phyloP scores from a whole-genome alignment of 2,888 invertebrate genomes.

The Drosophila mercatorum region DNA sequence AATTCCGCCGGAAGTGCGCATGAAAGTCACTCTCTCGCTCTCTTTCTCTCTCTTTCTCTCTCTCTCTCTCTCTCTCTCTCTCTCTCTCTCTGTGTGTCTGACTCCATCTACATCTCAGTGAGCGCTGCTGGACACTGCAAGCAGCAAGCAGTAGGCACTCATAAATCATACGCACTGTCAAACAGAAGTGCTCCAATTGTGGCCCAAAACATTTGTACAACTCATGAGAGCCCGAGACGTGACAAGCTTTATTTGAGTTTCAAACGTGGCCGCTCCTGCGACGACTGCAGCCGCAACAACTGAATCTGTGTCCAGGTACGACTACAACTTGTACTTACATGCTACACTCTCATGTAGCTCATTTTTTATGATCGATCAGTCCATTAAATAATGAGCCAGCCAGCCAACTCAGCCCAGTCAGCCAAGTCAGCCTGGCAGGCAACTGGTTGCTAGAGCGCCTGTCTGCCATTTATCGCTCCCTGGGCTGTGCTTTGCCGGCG shows the following conservation, averaged over 20 bases:
- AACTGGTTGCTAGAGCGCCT: constrained; percentile 41
- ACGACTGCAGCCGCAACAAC: constrained; percentile 29
- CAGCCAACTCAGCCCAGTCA: constrained; percentile 37
- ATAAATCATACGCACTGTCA: constrained; percentile 82
- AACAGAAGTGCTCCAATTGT: constrained; percentile 84
- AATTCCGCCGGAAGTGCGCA: constrained; percentile 76
- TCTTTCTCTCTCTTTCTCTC: background rate
- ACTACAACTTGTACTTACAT: constrained; percentile 73
- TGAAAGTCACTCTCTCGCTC: constrained; percentile 40
- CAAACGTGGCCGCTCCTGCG: constrained; percentile 72
- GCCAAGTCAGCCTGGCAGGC: constrained; percentile 17
- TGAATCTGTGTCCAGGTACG: constrained; percentile 54
- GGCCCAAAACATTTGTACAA: constrained; percentile 82
- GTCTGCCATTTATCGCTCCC: constrained; percentile 78
- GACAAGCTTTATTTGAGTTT: constrained; percentile 73
- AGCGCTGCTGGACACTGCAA: constrained; percentile 17
- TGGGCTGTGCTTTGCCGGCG: constrained; percentile 68
- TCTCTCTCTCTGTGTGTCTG: too few species aligned
- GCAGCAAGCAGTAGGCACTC: constrained; percentile 54
- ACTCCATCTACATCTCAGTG: background rate
- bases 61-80: constrained; percentile 1
- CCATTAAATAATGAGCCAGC: constrained; percentile 81
- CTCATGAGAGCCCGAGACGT: constrained; percentile 65
- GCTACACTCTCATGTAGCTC: constrained; percentile 74
- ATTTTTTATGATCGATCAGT: constrained; percentile 84